phyloP scores from a whole-genome alignment of 1,140 invertebrate genomes.

The Conopomorpha cramerella region DNA sequence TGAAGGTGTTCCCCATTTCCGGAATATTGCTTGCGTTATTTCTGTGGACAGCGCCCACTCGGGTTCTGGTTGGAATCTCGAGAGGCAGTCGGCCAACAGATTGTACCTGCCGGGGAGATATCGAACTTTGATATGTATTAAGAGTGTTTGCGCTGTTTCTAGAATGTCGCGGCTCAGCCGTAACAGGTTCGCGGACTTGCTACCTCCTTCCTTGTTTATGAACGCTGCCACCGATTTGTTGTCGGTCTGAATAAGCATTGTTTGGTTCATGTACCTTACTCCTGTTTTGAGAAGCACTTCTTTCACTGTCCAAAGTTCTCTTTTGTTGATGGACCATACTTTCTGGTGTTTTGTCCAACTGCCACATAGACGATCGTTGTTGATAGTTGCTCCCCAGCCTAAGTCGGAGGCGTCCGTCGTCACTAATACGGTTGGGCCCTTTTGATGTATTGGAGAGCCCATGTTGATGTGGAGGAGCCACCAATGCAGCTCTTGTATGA shows the following conservation, averaged over 20 bases:
- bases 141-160: no score
- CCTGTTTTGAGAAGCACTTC: neutral
- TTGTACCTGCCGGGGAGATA: no score
- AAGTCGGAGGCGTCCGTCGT: conserved; percentile 3
- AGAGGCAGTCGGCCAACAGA: no score
- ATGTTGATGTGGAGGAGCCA: conserved; percentile 5
- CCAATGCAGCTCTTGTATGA: conserved; percentile 4
- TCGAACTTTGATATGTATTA: no score
- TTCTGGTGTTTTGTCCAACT: neutral
- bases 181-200: neutral
- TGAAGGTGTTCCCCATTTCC: no score
- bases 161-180: no score
- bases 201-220: conserved; percentile 3
- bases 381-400: conserved; percentile 2
- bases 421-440: conserved; percentile 1
- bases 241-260: conserved; percentile 1
- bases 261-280: neutral
- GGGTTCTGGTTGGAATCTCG: no score
- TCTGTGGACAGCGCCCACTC: no score
- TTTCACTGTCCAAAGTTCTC: conserved; percentile 1
- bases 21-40: no score
- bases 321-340: conserved; percentile 1
- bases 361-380: conserved; percentile 1
- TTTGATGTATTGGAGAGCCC: neutral
- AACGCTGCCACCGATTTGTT: conserved; percentile 1